These are phyloP conservation scores for Spilogale gracilis DNA, from an alignment of 2,113 vertebrate species.

Conservation along the genomic window DNA sequence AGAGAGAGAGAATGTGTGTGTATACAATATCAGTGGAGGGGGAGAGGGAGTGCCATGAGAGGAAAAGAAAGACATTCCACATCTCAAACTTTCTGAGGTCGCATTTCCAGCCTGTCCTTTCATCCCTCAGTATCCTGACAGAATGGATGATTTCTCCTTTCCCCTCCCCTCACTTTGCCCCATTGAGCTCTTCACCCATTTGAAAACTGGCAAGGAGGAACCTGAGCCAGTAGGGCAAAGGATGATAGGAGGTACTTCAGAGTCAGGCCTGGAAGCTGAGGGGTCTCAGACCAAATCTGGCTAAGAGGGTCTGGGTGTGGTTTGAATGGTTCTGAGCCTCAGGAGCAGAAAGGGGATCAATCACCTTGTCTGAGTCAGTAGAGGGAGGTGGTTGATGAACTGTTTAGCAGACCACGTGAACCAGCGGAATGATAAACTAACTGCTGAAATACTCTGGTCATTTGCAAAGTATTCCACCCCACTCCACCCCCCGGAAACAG, in stretches of 20 bases:
- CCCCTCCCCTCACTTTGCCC: neutral
- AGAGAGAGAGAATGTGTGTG: neutral
- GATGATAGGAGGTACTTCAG: neutral
- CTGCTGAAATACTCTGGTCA: neutral
- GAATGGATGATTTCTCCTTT: neutral
- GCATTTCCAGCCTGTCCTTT: neutral
- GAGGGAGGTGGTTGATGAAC: neutral
- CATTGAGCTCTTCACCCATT: fast-evolving
- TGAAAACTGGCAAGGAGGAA: neutral
- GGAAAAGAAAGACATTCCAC: neutral
- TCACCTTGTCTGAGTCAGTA: neutral
- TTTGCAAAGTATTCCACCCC: neutral
- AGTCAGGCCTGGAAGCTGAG: neutral
- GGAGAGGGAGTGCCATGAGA: neutral
- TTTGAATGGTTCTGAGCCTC: neutral
- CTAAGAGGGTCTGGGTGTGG: neutral
- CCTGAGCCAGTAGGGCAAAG: neutral
- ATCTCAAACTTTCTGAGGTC: neutral
- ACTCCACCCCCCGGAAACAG: neutral
- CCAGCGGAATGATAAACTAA: neutral
- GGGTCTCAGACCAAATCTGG: neutral
- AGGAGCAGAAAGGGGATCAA: neutral
- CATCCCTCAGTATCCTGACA: neutral
- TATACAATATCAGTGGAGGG: neutral
- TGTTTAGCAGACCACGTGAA: fast-evolving